Base-by-base conservation (phyloP, 1,140 invertebrate species). In the Plectrocnemia conspersa region DNA sequence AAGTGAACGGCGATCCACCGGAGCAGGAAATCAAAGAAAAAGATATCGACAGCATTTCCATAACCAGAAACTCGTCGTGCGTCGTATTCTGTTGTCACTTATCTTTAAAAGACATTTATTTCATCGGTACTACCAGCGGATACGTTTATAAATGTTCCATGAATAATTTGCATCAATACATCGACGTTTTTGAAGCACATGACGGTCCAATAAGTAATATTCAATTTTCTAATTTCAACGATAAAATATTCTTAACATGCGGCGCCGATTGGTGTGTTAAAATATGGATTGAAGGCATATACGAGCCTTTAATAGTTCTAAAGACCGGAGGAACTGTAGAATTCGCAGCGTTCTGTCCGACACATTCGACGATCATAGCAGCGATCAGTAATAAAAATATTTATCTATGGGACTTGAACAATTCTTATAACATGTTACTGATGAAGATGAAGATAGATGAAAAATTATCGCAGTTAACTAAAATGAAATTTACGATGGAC, bases 121-220 rank as follows among this genome's bases (percentile, higher is more conserved):
- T 87, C 11, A 81, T 93, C 0, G 88, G 88, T 0, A 90, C 89
- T 0, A 86, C 88, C 48, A 88, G 92, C 64, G 91, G 91, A 1
- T 84, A 81, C 58, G 77, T 93, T 13, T 83, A 90, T 66, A 83
- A 80, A 45, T 89, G 85, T 64, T 88, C 86, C 0, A 81, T 72
- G 1, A 80, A 79, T 59, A 78, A 82, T 63, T 65, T 80, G 3
- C 78, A 81, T 58, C 79, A 82, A 58, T 79, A 86, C 52, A 79
- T 88, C 21, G 81, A 82, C 23, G 82, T 84, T 0, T 85, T 85
- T 48, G 68, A 81, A 44, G 88, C 88, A 0, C 92, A 95, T 64
- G 77, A 87, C 22, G 89, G 89, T 9, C 82, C 86, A 0, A 80
- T 93, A 0, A 87, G 88, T 64, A 77, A 74, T 11, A 80, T 93